Evolutionary conservation across 2,888 invertebrate species (phyloP).

Genomic region (Ceratothoa steindachneri): DNA sequence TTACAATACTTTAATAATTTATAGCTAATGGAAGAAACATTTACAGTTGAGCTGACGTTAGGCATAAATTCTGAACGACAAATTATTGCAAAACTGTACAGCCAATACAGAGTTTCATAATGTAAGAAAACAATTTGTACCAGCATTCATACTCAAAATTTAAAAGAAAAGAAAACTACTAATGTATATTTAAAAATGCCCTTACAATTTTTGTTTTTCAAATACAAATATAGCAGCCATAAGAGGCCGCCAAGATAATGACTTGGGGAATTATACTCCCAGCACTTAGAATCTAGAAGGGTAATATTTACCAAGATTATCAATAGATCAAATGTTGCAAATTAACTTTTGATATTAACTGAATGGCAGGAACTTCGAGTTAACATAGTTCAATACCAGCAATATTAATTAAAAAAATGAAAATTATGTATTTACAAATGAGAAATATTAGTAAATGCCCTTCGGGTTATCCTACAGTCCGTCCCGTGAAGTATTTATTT

Average conservation of each 20-base stretch:
- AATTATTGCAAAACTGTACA: slow-evolving; percentile 46
- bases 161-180: background rate
- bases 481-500: background rate
- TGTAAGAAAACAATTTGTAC: slow-evolving; percentile 13
- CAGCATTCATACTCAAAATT: slow-evolving; percentile 3
- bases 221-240: too few species aligned
- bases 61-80: slow-evolving; percentile 20
- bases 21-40: slow-evolving; percentile 47
- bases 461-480: background rate
- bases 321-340: too few species aligned
- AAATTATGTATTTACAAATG: background rate
- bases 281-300: too few species aligned
- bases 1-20: slow-evolving; percentile 43
- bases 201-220: slow-evolving; percentile 1
- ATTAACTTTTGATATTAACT: too few species aligned
- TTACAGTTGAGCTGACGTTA: slow-evolving; percentile 47
- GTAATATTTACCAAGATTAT: too few species aligned
- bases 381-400: background rate
- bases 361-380: too few species aligned
- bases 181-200: background rate
- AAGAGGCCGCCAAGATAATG: too few species aligned
- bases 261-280: too few species aligned
- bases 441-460: background rate
- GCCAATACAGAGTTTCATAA: slow-evolving; percentile 27
- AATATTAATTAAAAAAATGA: background rate